phyloP scores from a whole-genome alignment of 2,113 vertebrate species.

The Malurus cyaneus region DNA sequence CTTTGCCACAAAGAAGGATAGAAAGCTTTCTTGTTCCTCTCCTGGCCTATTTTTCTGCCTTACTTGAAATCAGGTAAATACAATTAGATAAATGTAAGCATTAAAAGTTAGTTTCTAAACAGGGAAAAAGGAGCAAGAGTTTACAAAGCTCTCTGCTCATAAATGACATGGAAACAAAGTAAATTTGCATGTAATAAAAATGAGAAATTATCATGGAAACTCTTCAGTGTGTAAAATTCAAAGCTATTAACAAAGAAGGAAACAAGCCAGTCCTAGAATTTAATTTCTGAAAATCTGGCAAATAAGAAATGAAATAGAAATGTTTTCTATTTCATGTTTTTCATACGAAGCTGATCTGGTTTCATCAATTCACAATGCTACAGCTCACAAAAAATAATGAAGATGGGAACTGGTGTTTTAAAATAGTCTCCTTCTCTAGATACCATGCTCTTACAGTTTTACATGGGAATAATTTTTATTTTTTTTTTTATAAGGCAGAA shows the following conservation, averaged over 20 bases:
- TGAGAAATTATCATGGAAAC: background rate
- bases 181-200: background rate
- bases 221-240: background rate
- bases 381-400: background rate
- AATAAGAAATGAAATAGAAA: background rate
- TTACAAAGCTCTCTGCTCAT: background rate
- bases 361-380: background rate
- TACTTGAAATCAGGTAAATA: background rate
- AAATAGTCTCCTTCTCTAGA: background rate
- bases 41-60: background rate
- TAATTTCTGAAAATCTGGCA: background rate
- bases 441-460: background rate
- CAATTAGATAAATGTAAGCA: background rate
- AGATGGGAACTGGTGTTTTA: background rate
- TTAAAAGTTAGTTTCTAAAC: background rate
- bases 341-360: background rate
- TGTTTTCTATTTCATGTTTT: too few relatives aligned
- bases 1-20: background rate
- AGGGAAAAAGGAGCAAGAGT: background rate
- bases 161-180: background rate
- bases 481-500: background rate
- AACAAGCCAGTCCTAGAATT: background rate
- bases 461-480: background rate
- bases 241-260: background rate
- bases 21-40: background rate